Conservation (phyloP, 2,888 invertebrate genomes). For the Drosophila formosana region DNA sequence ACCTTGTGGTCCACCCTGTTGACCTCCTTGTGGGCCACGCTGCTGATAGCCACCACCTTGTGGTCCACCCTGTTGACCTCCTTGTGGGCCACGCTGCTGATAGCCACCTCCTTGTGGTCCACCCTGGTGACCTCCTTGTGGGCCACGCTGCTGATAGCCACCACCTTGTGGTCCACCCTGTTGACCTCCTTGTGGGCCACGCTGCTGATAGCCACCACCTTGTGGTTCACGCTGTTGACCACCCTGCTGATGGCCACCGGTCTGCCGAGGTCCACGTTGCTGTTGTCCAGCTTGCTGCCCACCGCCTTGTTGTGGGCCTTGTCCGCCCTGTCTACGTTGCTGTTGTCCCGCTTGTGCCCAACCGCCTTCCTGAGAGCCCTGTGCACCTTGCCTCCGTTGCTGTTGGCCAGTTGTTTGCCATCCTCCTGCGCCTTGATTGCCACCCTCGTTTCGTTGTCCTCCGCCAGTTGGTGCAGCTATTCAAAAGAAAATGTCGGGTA, state of each 20-base stretch:
- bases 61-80: neutral
- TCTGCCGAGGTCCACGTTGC: neutral
- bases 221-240: constrained; percentile 1
- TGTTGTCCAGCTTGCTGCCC: neutral
- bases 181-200: constrained; percentile 1
- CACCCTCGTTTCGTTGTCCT: constrained; percentile 3
- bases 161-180: neutral
- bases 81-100: constrained; percentile 2
- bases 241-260: neutral
- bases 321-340: constrained; percentile 6
- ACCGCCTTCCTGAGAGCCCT: neutral
- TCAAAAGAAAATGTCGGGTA: neutral
- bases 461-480: neutral
- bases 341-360: neutral
- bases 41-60: neutral
- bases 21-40: constrained; percentile 4
- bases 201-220: constrained; percentile 3
- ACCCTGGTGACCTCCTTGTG: constrained; percentile 1
- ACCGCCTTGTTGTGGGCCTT: constrained; percentile 9
- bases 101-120: neutral
- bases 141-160: neutral
- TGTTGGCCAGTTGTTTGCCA: constrained; percentile 9
- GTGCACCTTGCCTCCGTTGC: constrained; percentile 7
- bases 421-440: constrained; percentile 12
- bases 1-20: constrained; percentile 15